Evolutionary conservation across 2,797 vertebrate genomes (phyloP).

Genomic region (Sebastes baramenuke): DNA sequence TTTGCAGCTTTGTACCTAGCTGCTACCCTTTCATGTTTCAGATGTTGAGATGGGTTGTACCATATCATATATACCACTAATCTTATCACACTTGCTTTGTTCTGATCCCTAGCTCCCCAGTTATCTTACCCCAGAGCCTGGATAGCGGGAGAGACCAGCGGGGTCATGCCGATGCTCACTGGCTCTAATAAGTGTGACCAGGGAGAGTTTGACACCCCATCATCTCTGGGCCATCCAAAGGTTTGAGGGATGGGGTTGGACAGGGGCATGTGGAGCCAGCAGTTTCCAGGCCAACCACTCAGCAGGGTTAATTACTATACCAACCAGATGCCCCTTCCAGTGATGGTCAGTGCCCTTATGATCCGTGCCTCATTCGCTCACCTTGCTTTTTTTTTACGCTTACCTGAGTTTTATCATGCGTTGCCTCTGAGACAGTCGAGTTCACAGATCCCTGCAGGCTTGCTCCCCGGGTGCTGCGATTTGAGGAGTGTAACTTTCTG

Average conservation of each 20-base stretch:
- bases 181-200: slow-evolving; percentile 69
- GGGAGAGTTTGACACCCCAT: slow-evolving; percentile 62
- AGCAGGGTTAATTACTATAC: slow-evolving; percentile 76
- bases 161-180: slow-evolving; percentile 44
- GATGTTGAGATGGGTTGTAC: slow-evolving; percentile 18
- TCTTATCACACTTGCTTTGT: slow-evolving; percentile 37
- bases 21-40: slow-evolving; percentile 25
- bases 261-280: slow-evolving; percentile 53
- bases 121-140: slow-evolving; percentile 14
- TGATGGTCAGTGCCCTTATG: slow-evolving; percentile 53
- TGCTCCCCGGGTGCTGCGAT: slow-evolving; percentile 46
- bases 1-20: slow-evolving; percentile 23
- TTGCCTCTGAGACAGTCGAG: slow-evolving; percentile 42
- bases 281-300: slow-evolving; percentile 66
- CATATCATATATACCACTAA: slow-evolving; percentile 17
- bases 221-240: slow-evolving; percentile 56
- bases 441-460: slow-evolving; percentile 37
- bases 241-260: slow-evolving; percentile 58
- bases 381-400: slow-evolving; percentile 54
- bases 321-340: slow-evolving; percentile 54
- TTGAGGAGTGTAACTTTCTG: slow-evolving; percentile 72
- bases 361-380: slow-evolving; percentile 58
- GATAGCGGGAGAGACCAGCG: slow-evolving; percentile 24
- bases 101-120: slow-evolving; percentile 11
- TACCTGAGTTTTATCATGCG: slow-evolving; percentile 64